Conservation (phyloP, 92 coral and sea anemone genomes). For the Phenganax stokvisi region DNA sequence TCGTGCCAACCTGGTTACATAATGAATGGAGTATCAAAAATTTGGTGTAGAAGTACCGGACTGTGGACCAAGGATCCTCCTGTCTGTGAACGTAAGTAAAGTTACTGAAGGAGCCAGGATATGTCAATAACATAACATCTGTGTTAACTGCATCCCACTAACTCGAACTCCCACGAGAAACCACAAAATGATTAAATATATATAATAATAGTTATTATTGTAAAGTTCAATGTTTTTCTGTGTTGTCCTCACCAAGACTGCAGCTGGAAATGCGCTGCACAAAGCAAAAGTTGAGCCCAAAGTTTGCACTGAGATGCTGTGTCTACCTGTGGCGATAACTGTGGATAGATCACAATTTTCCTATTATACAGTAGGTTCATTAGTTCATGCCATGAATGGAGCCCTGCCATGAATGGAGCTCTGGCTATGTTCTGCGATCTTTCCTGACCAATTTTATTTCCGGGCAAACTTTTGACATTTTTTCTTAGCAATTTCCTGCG, state of each 20-base stretch:
- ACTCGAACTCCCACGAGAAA: background rate
- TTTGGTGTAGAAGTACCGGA: conserved; percentile 68
- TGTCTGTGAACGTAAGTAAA: conserved; percentile 67
- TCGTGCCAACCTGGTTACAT: conserved; percentile 71
- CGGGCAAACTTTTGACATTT: background rate
- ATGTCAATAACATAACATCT: no score
- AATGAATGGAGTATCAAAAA: conserved; percentile 62
- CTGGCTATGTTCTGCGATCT: background rate
- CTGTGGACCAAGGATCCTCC: conserved; percentile 70
- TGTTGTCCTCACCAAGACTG: background rate
- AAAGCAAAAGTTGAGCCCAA: no score
- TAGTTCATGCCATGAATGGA: no score
- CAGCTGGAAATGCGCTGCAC: no score
- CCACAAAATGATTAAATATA: background rate
- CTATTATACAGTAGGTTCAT: no score
- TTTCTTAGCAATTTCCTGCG: conserved; percentile 68
- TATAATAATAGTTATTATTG: no score
- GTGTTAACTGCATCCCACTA: background rate
- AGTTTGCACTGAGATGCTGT: no score
- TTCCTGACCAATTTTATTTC: background rate
- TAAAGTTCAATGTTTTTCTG: no score
- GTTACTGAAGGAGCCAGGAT: no score
- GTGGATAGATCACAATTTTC: no score
- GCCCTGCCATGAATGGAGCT: no score
- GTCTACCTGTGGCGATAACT: no score